phyloP scores from a whole-genome alignment of 2,888 invertebrate species.

The Hymenopus coronatus region DNA sequence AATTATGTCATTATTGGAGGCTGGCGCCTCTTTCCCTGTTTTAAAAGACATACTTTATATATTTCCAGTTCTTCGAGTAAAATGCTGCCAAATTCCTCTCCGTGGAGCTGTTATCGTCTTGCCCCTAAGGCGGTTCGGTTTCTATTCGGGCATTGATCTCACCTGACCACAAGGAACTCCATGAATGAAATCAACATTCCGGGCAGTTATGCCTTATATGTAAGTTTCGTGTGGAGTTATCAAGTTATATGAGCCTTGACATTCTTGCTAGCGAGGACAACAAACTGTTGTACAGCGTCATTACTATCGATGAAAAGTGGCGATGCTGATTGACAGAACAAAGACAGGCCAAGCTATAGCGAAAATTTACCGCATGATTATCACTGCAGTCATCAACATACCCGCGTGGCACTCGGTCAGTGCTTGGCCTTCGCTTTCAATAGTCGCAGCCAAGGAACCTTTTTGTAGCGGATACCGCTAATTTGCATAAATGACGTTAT shows the following conservation, averaged over 20 bases:
- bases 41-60: no score
- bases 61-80: no score
- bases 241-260: neutral
- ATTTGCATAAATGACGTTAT: neutral
- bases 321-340: neutral
- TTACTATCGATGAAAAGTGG: neutral
- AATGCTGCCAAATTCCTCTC: no score
- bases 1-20: no score
- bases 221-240: neutral
- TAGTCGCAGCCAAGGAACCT: neutral
- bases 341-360: neutral
- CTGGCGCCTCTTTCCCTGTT: no score
- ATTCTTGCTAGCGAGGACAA: neutral
- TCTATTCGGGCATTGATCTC: neutral
- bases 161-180: neutral
- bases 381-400: neutral
- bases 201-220: neutral
- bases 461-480: neutral
- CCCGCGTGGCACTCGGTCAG: neutral
- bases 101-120: neutral
- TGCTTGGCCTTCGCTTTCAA: neutral
- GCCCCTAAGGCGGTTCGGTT: neutral
- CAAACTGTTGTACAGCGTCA: neutral
- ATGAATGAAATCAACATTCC: neutral
- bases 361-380: neutral